phyloP scores from a whole-genome alignment of 2,797 vertebrate genomes.

The Passerculus sandwichensis region DNA sequence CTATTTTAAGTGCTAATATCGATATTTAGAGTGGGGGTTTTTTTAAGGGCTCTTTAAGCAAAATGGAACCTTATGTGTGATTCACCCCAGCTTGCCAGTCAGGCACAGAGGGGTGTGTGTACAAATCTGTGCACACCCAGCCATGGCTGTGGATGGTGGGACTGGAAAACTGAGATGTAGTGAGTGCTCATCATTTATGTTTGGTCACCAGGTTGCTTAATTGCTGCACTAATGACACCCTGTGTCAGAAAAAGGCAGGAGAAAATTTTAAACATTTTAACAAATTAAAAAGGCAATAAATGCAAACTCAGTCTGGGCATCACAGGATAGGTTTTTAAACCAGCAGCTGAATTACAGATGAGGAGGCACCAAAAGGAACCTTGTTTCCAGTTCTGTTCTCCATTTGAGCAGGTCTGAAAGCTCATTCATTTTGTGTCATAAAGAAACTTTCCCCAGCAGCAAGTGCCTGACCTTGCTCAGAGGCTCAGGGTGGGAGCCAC shows the following conservation, averaged over 20 bases:
- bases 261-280: neutral
- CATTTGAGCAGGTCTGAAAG: neutral
- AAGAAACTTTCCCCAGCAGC: neutral
- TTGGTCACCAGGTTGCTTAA: constrained; percentile 65
- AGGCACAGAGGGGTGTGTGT: neutral
- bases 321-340: neutral
- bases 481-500: neutral
- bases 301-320: neutral
- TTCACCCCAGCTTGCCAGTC: constrained; percentile 67
- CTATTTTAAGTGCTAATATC: neutral
- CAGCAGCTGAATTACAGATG: neutral
- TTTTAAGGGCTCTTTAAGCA: neutral
- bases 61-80: constrained; percentile 38
- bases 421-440: neutral
- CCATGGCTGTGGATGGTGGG: constrained; percentile 21
- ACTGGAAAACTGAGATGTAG: constrained; percentile 56
- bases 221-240: constrained; percentile 64
- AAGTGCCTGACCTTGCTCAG: accelerated
- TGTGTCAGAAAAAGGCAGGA: constrained; percentile 8
- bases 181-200: constrained; percentile 32
- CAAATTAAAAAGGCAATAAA: neutral
- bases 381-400: neutral
- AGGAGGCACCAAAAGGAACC: neutral
- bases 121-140: constrained; percentile 5
- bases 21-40: neutral